phyloP scores from a whole-genome alignment of 2,888 invertebrate species.

The Phorcus lineatus region DNA sequence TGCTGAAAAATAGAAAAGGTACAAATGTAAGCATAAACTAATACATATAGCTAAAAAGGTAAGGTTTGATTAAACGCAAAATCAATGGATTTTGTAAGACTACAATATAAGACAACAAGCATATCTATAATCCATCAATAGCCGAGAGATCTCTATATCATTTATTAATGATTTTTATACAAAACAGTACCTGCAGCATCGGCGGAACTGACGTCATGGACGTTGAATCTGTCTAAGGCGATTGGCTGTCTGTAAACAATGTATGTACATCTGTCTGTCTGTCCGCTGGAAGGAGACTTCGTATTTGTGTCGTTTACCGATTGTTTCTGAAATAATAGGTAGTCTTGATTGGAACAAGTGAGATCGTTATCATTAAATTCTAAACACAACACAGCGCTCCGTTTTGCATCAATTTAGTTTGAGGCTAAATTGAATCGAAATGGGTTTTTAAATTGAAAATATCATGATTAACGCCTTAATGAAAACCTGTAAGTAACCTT shows the following conservation, averaged over 20 bases:
- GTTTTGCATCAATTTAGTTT: no score
- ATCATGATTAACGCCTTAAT: no score
- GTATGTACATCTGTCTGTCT: conserved; percentile 54
- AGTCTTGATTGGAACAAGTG: not conserved
- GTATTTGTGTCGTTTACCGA: conserved; percentile 26
- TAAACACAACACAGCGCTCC: no score
- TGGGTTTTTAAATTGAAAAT: no score
- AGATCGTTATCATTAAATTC: not conserved
- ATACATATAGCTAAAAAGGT: not conserved
- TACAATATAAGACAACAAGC: no score
- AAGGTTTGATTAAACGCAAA: no score
- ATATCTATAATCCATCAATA: no score
- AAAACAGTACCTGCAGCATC: conserved; percentile 62
- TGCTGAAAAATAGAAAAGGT: conserved; percentile 56
- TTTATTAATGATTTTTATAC: not conserved
- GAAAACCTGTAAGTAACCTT: no score
- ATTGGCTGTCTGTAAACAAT: conserved; percentile 77
- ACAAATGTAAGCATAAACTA: not conserved
- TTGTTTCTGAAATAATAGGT: conserved; percentile 30
- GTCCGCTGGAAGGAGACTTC: conserved; percentile 40
- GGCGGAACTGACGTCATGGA: conserved; percentile 76
- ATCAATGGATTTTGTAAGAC: no score
- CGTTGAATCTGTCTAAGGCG: conserved; percentile 77
- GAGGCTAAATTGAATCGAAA: no score
- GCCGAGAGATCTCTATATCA: no score